Evolutionary conservation across 2,888 invertebrate genomes (phyloP).

Genomic region (Anaspis maculata): DNA sequence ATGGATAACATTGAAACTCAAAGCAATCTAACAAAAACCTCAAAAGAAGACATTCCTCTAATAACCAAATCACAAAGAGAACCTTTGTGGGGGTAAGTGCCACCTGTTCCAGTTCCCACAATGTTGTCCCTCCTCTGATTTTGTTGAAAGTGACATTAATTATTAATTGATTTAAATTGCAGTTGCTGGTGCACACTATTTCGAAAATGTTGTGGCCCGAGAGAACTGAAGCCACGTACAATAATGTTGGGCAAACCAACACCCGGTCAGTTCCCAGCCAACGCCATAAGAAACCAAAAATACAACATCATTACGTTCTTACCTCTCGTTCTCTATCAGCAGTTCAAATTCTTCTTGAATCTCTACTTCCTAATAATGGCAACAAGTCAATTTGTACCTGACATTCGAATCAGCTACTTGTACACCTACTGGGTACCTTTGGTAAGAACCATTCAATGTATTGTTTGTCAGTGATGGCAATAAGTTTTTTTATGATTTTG

Average conservation of each 20-base stretch:
- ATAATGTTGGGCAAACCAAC: constrained; percentile 69
- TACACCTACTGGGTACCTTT: constrained; percentile 99
- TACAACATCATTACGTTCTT: constrained; percentile 89
- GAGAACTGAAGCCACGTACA: constrained; percentile 67
- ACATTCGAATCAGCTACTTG: constrained; percentile 90
- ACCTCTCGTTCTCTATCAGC: constrained; percentile 90
- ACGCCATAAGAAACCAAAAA: constrained; percentile 96
- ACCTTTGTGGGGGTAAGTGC: constrained; percentile 48
- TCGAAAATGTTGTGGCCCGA: constrained; percentile 62
- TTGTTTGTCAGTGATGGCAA: constrained; percentile 11
- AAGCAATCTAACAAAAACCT: constrained; percentile 38
- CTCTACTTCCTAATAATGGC: constrained; percentile 98
- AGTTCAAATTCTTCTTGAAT: constrained; percentile 98
- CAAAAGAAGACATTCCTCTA: constrained; percentile 61
- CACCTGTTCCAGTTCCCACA: too few relatives aligned
- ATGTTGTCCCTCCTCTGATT: constrained; percentile 22
- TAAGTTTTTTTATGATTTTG: constrained; percentile 10
- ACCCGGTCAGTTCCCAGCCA: constrained; percentile 82
- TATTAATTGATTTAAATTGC: constrained; percentile 20
- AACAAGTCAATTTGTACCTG: constrained; percentile 94
- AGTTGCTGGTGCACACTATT: constrained; percentile 74
- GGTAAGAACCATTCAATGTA: too few relatives aligned
- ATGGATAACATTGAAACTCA: constrained; percentile 40
- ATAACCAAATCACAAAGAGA: constrained; percentile 55
- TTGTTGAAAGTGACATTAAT: constrained; percentile 1